These are phyloP conservation scores for Pseudochromis fuscus DNA, from an alignment of 2,797 vertebrate genomes.

Conservation along the genomic window DNA sequence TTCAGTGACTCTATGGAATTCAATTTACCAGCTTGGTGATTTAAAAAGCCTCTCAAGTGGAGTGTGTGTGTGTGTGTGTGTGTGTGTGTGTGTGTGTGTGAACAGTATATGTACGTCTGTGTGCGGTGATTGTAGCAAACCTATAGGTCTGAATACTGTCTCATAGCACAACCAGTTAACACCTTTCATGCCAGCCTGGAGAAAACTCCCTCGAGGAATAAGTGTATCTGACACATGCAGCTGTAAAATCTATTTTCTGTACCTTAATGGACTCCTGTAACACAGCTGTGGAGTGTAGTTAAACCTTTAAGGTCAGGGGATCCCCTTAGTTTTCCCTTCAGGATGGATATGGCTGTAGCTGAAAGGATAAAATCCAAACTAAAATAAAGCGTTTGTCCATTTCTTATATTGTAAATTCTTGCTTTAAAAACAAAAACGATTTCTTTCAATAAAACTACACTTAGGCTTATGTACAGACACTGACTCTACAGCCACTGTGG, in stretches of 20 bases:
- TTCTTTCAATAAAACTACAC: too few species aligned
- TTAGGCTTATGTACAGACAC: too few species aligned
- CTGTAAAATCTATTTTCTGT: constrained; percentile 1
- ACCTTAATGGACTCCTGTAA: background rate
- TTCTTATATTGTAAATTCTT: too few species aligned
- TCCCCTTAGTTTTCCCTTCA: too few species aligned
- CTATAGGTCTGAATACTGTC: background rate
- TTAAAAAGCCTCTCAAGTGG: constrained; percentile 59
- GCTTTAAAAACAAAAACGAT: too few species aligned
- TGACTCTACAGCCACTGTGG: too few species aligned
- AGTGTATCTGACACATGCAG: constrained; percentile 10
- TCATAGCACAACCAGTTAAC: background rate
- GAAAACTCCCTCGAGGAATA: background rate
- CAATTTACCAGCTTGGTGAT: constrained; percentile 67
- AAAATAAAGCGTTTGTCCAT: too few species aligned
- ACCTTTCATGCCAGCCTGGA: background rate
- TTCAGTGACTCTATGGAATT: constrained; percentile 56
- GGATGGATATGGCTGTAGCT: too few species aligned
- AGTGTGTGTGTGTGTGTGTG: constrained; percentile 1
- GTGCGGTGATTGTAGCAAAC: background rate
- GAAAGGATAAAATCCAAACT: too few species aligned
- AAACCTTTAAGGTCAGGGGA: too few species aligned
- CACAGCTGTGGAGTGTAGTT: background rate
- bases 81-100: constrained; percentile 1
- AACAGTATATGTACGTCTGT: background rate